phyloP scores from a whole-genome alignment of 2,113 vertebrate species.

The Mionectes macconnelli region DNA sequence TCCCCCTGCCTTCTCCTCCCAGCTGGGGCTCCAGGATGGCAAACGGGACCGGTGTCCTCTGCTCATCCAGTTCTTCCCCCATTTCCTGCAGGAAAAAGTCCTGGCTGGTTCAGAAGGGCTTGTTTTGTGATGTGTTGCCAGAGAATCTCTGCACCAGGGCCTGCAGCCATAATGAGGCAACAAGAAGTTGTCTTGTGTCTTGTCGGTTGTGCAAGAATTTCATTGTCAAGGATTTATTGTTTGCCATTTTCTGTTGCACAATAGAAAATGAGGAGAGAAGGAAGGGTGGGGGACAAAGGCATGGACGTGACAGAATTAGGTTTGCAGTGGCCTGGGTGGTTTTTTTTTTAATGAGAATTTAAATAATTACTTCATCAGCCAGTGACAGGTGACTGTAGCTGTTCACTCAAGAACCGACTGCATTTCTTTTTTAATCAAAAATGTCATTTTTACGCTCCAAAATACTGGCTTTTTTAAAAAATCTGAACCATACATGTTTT shows the following conservation, averaged over 20 bases:
- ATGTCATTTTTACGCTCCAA: not conserved
- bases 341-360: not conserved
- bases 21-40: not conserved
- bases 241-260: slow-evolving; percentile 47
- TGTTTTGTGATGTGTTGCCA: not conserved
- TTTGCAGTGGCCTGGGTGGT: not conserved
- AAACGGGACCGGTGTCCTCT: not conserved
- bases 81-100: not conserved
- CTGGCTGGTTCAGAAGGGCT: not conserved
- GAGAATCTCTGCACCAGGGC: not conserved
- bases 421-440: not conserved
- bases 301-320: not conserved
- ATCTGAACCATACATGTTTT: not conserved
- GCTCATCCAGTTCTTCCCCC: not conserved
- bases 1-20: not conserved
- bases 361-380: not conserved
- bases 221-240: slow-evolving; percentile 28
- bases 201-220: slow-evolving; percentile 25
- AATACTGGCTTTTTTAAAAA: not conserved
- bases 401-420: not conserved
- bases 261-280: not conserved
- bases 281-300: not conserved
- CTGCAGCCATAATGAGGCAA: slow-evolving; percentile 34
- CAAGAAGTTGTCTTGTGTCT: not conserved
- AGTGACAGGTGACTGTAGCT: not conserved